phyloP scores from a whole-genome alignment of 2,113 vertebrate species.

The Ascaphus truei region DNA sequence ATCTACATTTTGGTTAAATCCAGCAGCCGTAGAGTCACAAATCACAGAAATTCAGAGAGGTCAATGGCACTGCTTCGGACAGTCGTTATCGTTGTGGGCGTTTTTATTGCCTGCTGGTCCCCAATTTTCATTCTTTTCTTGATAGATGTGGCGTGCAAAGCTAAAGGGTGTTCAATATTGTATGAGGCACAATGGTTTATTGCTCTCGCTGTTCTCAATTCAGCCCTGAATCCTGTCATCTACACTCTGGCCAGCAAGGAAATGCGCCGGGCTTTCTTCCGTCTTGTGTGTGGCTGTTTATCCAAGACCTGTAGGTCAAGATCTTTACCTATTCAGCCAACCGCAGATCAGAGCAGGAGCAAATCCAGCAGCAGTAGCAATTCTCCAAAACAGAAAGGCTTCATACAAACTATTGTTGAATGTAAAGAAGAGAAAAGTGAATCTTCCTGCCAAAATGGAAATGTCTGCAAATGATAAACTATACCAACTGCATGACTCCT shows the following conservation, averaged over 20 bases:
- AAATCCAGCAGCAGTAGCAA: constrained; percentile 87
- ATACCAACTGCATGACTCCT: neutral
- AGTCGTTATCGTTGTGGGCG: constrained; percentile 86
- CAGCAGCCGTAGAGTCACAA: constrained; percentile 86
- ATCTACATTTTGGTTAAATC: constrained; percentile 91
- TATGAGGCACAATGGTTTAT: constrained; percentile 86
- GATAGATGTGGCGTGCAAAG: constrained; percentile 81
- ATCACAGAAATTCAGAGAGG: constrained; percentile 77
- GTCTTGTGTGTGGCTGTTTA: constrained; percentile 75
- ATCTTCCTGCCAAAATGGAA: constrained; percentile 55
- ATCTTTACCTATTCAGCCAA: constrained; percentile 58
- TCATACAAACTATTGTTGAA: constrained; percentile 24
- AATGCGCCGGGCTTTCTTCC: constrained; percentile 87
- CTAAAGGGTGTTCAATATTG: constrained; percentile 67
- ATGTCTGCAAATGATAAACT: constrained; percentile 52
- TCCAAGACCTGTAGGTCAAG: constrained; percentile 45
- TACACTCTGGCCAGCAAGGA: constrained; percentile 94
- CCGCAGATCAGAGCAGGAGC: constrained; percentile 77
- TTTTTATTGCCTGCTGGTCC: constrained; percentile 93
- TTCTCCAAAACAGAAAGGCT: constrained; percentile 59
- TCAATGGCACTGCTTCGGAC: constrained; percentile 91
- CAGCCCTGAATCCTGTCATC: constrained; percentile 90
- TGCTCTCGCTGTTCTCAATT: constrained; percentile 84
- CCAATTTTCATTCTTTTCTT: constrained; percentile 87
- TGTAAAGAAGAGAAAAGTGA: constrained; percentile 43